Conservation (phyloP, 2,888 invertebrate species). For the Amiota mariae region DNA sequence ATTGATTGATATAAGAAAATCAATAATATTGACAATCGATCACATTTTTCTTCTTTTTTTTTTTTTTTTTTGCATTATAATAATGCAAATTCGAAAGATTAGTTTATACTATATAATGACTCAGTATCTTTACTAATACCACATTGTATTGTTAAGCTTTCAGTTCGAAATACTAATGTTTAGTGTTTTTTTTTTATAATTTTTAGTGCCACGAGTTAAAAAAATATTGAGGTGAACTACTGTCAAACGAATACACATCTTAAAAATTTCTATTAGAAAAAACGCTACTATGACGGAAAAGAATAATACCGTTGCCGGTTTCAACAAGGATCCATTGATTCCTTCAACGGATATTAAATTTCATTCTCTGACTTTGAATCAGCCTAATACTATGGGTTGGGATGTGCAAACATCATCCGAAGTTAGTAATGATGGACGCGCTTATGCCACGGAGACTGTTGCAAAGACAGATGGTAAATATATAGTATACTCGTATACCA, state of each 20-base stretch:
- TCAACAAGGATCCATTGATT: constrained; percentile 70
- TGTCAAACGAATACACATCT: constrained; percentile 76
- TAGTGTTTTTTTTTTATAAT: too few species aligned
- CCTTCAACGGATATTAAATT: constrained; percentile 77
- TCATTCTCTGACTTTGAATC: constrained; percentile 66
- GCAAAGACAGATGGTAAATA: constrained; percentile 79
- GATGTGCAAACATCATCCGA: constrained; percentile 79
- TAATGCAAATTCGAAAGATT: too few species aligned
- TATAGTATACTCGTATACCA: constrained; percentile 46
- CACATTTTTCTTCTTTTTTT: too few species aligned
- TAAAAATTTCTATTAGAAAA: constrained; percentile 79
- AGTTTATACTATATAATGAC: too few species aligned
- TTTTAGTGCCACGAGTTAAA: too few species aligned
- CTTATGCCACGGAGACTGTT: constrained; percentile 76
- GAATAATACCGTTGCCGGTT: constrained; percentile 71
- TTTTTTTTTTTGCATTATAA: too few species aligned
- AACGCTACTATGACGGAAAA: constrained; percentile 71
- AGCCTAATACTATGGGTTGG: constrained; percentile 78
- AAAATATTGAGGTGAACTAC: too few species aligned
- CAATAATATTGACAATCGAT: too few species aligned
- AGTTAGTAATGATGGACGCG: constrained; percentile 79
- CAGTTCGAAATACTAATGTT: too few species aligned
- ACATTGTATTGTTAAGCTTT: too few species aligned
- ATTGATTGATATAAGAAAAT: too few species aligned
- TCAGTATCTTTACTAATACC: too few species aligned